These are phyloP conservation scores for Agrochola circellaris DNA, from an alignment of 2,888 invertebrate genomes.

Conservation along the genomic window DNA sequence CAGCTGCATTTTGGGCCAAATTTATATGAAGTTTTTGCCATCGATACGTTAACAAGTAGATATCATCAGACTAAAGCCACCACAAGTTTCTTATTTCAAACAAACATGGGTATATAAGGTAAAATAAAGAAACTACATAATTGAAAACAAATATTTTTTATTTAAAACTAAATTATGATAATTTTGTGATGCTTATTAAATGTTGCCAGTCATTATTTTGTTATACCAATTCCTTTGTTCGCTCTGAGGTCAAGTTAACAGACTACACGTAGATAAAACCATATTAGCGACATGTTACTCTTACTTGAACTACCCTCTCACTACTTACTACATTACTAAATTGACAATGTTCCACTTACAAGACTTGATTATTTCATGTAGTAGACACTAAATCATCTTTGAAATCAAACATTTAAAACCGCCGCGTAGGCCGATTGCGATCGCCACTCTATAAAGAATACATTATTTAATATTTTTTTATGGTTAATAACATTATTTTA, in stretches of 20 bases:
- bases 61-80: not conserved
- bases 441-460: conserved; percentile 65
- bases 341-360: conserved; percentile 56
- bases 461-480: conserved; percentile 79
- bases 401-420: conserved; percentile 64
- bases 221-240: conserved; percentile 71
- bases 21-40: not conserved
- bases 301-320: conserved; percentile 53
- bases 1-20: not conserved
- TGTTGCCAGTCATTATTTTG: conserved; percentile 76
- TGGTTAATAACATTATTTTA: conserved; percentile 85
- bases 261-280: conserved; percentile 49
- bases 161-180: conserved; percentile 81
- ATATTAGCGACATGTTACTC: conserved; percentile 51
- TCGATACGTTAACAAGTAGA: not conserved
- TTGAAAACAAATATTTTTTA: conserved; percentile 82
- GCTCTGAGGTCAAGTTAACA: conserved; percentile 61
- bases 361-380: conserved; percentile 34
- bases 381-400: conserved; percentile 49
- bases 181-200: conserved; percentile 86
- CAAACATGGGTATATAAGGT: conserved; percentile 14
- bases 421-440: conserved; percentile 37
- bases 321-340: conserved; percentile 58
- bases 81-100: not conserved
- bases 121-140: conserved; percentile 64